Evolutionary conservation across 2,113 vertebrate species (phyloP).

Genomic region (Bubalus kerabau): DNA sequence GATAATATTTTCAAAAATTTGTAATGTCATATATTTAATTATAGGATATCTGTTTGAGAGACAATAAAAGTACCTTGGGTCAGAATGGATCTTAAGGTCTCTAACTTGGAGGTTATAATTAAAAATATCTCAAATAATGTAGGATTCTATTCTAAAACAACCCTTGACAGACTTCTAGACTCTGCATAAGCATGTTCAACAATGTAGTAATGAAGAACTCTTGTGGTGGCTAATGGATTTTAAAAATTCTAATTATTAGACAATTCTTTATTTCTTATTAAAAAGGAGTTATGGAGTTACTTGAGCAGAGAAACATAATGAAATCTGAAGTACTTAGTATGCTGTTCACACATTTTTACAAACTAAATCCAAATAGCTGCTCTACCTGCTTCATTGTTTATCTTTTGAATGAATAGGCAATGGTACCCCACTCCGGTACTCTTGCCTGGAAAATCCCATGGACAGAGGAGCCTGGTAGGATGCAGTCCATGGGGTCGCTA

Average conservation of each 20-base stretch:
- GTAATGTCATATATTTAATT: background rate
- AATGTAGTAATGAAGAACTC: background rate
- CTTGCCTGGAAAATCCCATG: too few relatives aligned
- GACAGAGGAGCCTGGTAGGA: too few relatives aligned
- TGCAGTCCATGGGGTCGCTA: too few relatives aligned
- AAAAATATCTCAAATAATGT: background rate
- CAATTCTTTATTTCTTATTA: background rate
- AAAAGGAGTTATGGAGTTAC: background rate
- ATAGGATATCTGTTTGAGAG: background rate
- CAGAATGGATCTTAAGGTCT: background rate
- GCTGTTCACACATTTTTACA: background rate
- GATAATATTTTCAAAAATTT: background rate
- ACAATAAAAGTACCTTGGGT: background rate
- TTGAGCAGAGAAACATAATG: background rate
- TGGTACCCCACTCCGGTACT: too few relatives aligned
- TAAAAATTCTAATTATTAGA: background rate
- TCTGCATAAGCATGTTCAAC: background rate
- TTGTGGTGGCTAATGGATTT: background rate
- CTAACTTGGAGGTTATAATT: background rate
- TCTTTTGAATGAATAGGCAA: background rate
- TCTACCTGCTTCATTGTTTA: background rate
- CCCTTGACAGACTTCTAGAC: background rate
- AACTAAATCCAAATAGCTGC: background rate
- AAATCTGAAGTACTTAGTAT: background rate
- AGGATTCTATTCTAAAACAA: background rate